Percentiles rank a stretch among this genome's conserved stretches.
Conservation (phyloP, 2,888 invertebrate genomes). For the Lysandra bellargus region DNA sequence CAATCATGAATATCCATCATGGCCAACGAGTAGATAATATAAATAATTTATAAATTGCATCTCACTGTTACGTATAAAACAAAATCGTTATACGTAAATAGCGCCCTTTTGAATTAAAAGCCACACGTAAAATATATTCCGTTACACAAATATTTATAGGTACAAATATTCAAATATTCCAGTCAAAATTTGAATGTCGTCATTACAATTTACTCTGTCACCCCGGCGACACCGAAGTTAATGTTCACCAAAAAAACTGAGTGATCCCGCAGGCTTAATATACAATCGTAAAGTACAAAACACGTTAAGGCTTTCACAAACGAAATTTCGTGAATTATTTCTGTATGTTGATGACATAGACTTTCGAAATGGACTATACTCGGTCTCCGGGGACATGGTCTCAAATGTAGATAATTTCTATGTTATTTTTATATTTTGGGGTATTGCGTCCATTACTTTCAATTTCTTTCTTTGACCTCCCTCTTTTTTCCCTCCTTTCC, state of each 20-base stretch:
- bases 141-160: neutral
- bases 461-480: no score
- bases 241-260: neutral
- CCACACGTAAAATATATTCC: neutral
- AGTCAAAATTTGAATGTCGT: neutral
- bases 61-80: neutral
- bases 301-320: slow-evolving; percentile 29
- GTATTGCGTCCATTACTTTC: no score
- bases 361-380: neutral
- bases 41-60: no score
- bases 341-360: slow-evolving; percentile 8
- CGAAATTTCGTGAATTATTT: slow-evolving; percentile 11
- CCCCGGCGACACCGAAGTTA: neutral
- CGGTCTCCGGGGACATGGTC: no score
- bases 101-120: neutral
- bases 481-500: no score
- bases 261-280: slow-evolving; percentile 3
- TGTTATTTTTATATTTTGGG: no score
- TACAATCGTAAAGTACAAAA: slow-evolving; percentile 23
- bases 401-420: no score
- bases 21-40: no score
- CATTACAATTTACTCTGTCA: neutral
- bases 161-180: neutral
- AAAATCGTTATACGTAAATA: neutral
- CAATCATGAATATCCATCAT: no score